Evolutionary conservation across 2,888 invertebrate genomes (phyloP), one percentile per base, ranked within the genome.

Genomic region (Netelia melanura): DNA sequence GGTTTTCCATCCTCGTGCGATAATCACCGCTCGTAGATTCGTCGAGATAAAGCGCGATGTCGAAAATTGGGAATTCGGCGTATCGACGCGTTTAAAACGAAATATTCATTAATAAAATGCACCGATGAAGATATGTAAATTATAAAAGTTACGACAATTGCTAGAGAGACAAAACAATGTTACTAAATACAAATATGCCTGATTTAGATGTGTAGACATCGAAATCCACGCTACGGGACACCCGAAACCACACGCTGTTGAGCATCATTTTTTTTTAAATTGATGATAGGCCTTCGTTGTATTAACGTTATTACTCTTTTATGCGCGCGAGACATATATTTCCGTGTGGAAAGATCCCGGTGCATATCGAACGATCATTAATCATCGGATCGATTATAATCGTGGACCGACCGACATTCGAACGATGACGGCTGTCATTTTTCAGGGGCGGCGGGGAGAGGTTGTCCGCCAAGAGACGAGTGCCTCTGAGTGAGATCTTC

Each of bases 361-460:
- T 76, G 71, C 80, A 65, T 83, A 86, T 87, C 77, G 83, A 79
- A 76, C 70, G 58, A 81, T 86, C 87, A 84, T 87, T 86, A 87
- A 87, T 86, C 86, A 87, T 83, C 56, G 61, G 44, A 62, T 79
- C 84, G 84, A 86, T 87, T 86, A 83, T 87, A 79, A 87, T 84
- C 84, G 85, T 76, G 78, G 81, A 80, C 80, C 68, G 68, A 81
- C 77, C 78, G 80, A 87, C 83, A 78, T 82, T 80, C 70, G 65
- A 70, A 78, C 81, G 84, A 87, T 86, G 86, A 87, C 83, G 83
- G 75, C 79, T 78, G 79, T 86, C 76, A 86, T 86, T 87, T 86
- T 86, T 86, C 81, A 86, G 56, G 48, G 48, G 11, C 9, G 21
- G 11, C 6, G 80, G 64, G 67, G 74, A 83, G 43, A 68, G 61